Percentiles rank a stretch among this genome's conserved stretches.
These are phyloP conservation scores for Rhyacichthys aspro DNA, from an alignment of 2,797 vertebrate species.

Conservation along the genomic window DNA sequence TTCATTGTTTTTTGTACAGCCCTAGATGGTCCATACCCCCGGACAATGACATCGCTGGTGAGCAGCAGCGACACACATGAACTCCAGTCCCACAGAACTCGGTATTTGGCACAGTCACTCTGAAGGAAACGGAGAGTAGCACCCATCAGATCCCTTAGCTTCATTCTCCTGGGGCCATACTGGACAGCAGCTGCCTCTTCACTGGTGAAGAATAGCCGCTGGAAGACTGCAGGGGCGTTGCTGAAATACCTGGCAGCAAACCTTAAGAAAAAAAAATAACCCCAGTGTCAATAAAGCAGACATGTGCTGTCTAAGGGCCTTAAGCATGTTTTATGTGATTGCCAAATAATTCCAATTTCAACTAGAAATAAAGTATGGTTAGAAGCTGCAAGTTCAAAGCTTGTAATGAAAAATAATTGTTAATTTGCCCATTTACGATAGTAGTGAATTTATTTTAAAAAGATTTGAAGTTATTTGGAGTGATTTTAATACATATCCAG, in stretches of 20 bases:
- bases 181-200: conserved; percentile 89
- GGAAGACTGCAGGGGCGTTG: conserved; percentile 90
- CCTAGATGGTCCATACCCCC: conserved; percentile 82
- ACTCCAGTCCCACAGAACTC: conserved; percentile 97
- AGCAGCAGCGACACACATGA: conserved; percentile 94
- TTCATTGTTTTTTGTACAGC: too few relatives aligned
- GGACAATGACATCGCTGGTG: conserved; percentile 93
- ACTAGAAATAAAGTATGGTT: too few relatives aligned
- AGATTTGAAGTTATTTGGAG: too few relatives aligned
- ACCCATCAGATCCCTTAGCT: conserved; percentile 96
- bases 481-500: too few relatives aligned
- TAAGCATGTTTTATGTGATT: too few relatives aligned
- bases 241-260: conserved; percentile 93
- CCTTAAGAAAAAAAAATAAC: conserved; percentile 66
- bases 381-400: too few relatives aligned
- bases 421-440: too few relatives aligned
- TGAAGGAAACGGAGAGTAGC: conserved; percentile 92
- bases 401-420: too few relatives aligned
- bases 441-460: too few relatives aligned
- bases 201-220: conserved; percentile 94
- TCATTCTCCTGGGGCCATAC: conserved; percentile 94
- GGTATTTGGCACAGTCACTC: conserved; percentile 86
- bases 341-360: too few relatives aligned
- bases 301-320: too few relatives aligned
- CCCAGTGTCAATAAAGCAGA: too few relatives aligned